These are phyloP conservation scores for Zeuzera pyrina DNA, from an alignment of 2,888 invertebrate genomes.

Conservation along the genomic window DNA sequence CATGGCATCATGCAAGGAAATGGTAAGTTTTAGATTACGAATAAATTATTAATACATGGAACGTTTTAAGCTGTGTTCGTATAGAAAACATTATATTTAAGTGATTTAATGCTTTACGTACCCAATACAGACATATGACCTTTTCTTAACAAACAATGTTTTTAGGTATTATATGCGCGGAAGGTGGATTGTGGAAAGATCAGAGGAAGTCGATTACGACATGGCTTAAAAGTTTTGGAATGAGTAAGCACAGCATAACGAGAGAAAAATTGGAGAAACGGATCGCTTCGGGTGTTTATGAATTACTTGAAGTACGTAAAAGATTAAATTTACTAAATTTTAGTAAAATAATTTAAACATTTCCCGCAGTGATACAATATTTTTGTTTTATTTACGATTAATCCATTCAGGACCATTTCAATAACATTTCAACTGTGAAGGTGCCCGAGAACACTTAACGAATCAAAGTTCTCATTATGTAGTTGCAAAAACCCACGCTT, in stretches of 20 bases:
- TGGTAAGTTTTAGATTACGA: constrained; percentile 76
- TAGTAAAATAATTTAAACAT: not conserved
- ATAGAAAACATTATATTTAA: not conserved
- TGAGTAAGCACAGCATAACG: constrained; percentile 76
- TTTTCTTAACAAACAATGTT: constrained; percentile 2
- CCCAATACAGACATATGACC: not conserved
- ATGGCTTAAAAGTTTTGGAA: constrained; percentile 82
- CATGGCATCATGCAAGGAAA: constrained; percentile 91
- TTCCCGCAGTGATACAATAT: not conserved
- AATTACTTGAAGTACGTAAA: constrained; percentile 71
- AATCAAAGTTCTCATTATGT: constrained; percentile 1
- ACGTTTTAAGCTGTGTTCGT: not conserved
- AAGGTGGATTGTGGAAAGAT: constrained; percentile 86
- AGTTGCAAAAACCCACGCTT: constrained; percentile 22
- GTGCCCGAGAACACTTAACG: constrained; percentile 13
- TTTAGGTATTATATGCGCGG: constrained; percentile 86
- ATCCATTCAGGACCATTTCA: not conserved
- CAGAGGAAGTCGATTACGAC: constrained; percentile 82
- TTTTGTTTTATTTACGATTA: too few species aligned
- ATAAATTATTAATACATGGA: constrained; percentile 7
- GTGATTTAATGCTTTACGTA: not conserved
- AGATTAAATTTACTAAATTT: not conserved
- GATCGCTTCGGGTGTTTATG: constrained; percentile 74
- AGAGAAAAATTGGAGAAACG: constrained; percentile 77
- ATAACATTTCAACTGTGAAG: constrained; percentile 11